A percentile compares a stretch with the other conserved stretches of the same genome.
phyloP scores from a whole-genome alignment of 2,888 invertebrate species.

The Callyntrura guangdongensis region DNA sequence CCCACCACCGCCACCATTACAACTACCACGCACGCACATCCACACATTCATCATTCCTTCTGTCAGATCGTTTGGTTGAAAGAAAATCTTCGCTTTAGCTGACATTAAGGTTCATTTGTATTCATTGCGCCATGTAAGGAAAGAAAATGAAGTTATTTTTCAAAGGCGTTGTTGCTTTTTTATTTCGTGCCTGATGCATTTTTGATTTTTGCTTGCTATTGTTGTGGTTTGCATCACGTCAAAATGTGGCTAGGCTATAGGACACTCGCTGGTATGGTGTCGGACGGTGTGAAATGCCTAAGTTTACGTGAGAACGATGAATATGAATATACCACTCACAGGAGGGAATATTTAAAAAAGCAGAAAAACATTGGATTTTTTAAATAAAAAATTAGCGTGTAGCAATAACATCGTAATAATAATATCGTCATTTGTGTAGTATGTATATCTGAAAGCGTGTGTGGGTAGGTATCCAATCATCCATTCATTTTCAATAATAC shows the following conservation, averaged over 20 bases:
- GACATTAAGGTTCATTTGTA: constrained; percentile 74
- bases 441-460: neutral
- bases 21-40: constrained; percentile 48
- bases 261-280: neutral
- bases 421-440: neutral
- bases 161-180: constrained; percentile 58
- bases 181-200: constrained; percentile 39
- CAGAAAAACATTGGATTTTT: neutral
- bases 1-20: no score
- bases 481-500: neutral
- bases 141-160: constrained; percentile 71
- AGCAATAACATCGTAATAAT: neutral
- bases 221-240: neutral
- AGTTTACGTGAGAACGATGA: constrained; percentile 13
- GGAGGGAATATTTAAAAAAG: neutral
- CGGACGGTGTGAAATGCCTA: neutral
- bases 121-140: constrained; percentile 72
- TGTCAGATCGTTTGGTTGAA: constrained; percentile 43
- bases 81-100: constrained; percentile 21
- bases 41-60: constrained; percentile 64
- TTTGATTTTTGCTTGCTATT: constrained; percentile 19
- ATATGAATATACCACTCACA: neutral
- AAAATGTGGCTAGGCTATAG: neutral
- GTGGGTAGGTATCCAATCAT: neutral
- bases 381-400: constrained; percentile 17